Conservation (phyloP, 2,888 invertebrate species). For the Sinodicranocentrus sp. region DNA sequence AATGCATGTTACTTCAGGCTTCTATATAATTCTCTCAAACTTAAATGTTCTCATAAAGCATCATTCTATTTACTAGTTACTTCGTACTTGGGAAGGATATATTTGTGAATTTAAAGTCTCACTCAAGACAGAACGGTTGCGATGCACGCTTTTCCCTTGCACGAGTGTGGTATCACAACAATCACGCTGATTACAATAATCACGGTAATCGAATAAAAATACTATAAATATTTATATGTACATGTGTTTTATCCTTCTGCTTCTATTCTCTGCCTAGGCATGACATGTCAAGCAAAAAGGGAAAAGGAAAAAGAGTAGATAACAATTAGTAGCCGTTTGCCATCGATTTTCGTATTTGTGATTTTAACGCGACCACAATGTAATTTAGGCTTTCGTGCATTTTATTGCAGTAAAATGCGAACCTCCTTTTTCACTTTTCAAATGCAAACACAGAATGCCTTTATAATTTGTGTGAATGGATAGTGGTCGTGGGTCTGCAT, state of each 20-base stretch:
- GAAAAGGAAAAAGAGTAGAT: slow-evolving; percentile 45
- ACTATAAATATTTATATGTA: slow-evolving; percentile 44
- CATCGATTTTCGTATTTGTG: slow-evolving; percentile 31
- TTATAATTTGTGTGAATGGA: too few species aligned
- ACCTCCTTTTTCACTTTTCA: too few species aligned
- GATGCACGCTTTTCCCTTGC: slow-evolving; percentile 31
- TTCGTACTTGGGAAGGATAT: too few species aligned
- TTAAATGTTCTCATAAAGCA: too few species aligned
- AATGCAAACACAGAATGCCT: too few species aligned
- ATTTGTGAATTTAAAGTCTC: too few species aligned
- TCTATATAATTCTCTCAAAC: too few species aligned
- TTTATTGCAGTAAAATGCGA: too few species aligned
- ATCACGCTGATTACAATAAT: slow-evolving; percentile 50
- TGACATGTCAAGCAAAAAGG: slow-evolving; percentile 21
- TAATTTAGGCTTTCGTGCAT: not conserved
- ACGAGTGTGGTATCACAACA: slow-evolving; percentile 34
- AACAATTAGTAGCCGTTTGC: slow-evolving; percentile 51
- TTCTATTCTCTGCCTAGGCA: not conserved
- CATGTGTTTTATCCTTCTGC: not conserved
- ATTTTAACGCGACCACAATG: slow-evolving; percentile 33
- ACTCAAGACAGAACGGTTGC: too few species aligned
- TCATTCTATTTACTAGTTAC: too few species aligned
- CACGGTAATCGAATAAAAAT: slow-evolving; percentile 60
- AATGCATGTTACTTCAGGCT: too few species aligned
- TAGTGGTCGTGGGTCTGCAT: too few species aligned